Conservation (phyloP, 2,888 invertebrate species). For the Melieria crassipennis region DNA sequence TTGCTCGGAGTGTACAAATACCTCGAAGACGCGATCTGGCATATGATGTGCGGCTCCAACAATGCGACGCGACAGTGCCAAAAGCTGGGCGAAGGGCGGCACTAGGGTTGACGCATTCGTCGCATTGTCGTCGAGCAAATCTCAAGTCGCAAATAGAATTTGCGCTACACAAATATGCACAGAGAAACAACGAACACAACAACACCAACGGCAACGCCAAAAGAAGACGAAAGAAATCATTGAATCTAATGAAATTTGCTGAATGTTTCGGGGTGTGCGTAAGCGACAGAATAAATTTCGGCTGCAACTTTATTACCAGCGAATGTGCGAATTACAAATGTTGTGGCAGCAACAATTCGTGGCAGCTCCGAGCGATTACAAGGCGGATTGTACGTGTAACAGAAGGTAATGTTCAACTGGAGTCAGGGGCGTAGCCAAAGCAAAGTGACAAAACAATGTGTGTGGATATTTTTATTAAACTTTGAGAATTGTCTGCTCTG, state of each 20-base stretch:
- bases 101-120: not conserved
- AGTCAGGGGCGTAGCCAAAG: too few species aligned
- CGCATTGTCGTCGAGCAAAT: not conserved
- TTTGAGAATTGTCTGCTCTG: too few species aligned
- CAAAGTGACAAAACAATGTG: too few species aligned
- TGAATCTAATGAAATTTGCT: slow-evolving; percentile 21
- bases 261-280: slow-evolving; percentile 1
- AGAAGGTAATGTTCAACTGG: too few species aligned
- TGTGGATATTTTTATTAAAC: too few species aligned
- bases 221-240: slow-evolving; percentile 14
- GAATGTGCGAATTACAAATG: not conserved
- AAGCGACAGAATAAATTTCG: slow-evolving; percentile 29
- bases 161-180: slow-evolving; percentile 7
- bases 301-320: slow-evolving; percentile 32
- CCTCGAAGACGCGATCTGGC: not conserved
- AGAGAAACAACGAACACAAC: not conserved
- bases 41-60: slow-evolving; percentile 20
- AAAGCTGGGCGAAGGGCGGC: not conserved
- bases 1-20: too few species aligned
- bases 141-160: slow-evolving; percentile 14
- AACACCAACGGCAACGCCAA: not conserved
- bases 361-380: too few species aligned
- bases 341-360: not conserved
- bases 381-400: too few species aligned
- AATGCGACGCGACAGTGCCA: not conserved